Evolutionary conservation across 2,113 vertebrate genomes (phyloP), one percentile per base, ranked within the genome.

Genomic region (Zosterops hypoxanthus): DNA sequence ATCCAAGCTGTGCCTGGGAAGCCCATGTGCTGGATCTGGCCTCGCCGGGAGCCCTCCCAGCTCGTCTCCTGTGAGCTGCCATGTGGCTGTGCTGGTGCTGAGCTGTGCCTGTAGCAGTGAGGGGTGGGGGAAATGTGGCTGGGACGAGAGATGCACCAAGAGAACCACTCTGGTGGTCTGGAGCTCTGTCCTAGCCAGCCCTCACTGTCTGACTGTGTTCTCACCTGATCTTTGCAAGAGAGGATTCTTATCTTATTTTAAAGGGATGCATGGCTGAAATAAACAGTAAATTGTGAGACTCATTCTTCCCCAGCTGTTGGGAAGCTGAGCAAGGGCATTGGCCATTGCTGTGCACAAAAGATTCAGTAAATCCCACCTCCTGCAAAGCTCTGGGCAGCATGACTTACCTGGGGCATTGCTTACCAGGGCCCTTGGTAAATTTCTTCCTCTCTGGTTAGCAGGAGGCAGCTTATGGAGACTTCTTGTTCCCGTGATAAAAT

Each of bases 151-250:
- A 14, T 31, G 19, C 25, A 31, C 21, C 28, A 46, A 63, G 18
- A 96, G 31, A 73, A 22, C 11, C 14, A 12, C 42, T 46, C 53
- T 47, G 31, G 26, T 59, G 26, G 19, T 36, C 50, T 57, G 64
- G 59, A 73, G 42, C 23, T 86, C 66, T 55, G 41, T 26, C 22
- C 24, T 14, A 52, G 39, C 21, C 81, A 53, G 41, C 24, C 11
- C 15, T 16, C 0, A 0, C 49, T 59, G 4, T 33, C 53, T 39
- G 34, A 10, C 16, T 10, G 14, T 12, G 20, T 18, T 85, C 21
- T 81, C 2, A 1, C 9, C 24, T 63, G 25, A 46, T n/a, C 39
- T 75, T 59, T 28, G 49, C 25, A 22, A 34, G 33, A 56, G 24
- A 56, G 20, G 11, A n/a, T n/a, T n/a, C n/a, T n/a, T n/a, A n/a